These are phyloP conservation scores for Himalopsyche phryganea DNA, from an alignment of 1,140 invertebrate genomes.

Conservation along the genomic window DNA sequence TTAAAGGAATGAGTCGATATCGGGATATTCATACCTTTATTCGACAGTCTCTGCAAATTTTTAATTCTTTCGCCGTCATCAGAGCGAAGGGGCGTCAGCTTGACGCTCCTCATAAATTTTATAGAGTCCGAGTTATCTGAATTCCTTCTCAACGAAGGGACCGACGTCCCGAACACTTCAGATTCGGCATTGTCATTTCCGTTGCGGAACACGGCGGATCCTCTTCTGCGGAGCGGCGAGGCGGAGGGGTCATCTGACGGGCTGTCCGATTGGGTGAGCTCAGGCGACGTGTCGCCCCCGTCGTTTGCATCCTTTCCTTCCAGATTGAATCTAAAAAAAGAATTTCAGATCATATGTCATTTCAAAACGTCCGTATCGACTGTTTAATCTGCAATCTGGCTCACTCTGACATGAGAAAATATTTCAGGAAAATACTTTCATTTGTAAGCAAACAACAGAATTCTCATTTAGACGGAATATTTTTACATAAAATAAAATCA, in stretches of 20 bases:
- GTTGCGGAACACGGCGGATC: conserved; percentile 36
- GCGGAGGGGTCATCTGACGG: conserved; percentile 50
- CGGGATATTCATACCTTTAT: no score
- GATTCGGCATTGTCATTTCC: background rate
- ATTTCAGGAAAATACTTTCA: no score
- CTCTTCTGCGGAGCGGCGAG: conserved; percentile 43
- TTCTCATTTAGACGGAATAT: no score
- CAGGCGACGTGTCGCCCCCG: conserved; percentile 42
- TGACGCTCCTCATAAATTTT: conserved; percentile 19
- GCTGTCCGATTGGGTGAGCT: conserved; percentile 48
- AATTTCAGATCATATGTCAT: no score
- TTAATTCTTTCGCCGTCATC: conserved; percentile 25
- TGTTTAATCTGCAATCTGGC: no score
- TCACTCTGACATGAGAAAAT: no score
- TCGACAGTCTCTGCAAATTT: background rate
- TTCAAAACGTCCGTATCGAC: no score
- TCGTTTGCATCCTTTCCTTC: conserved; percentile 38
- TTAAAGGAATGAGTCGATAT: no score
- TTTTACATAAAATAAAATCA: no score
- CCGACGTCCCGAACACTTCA: conserved; percentile 1
- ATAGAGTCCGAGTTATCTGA: conserved; percentile 28
- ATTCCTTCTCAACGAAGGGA: conserved; percentile 19
- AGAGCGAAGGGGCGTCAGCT: conserved; percentile 24
- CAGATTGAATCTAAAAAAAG: conserved; percentile 44
- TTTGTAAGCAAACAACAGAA: no score